Conservation (phyloP, 2,888 invertebrate species). For the Cheilosia impressa region DNA sequence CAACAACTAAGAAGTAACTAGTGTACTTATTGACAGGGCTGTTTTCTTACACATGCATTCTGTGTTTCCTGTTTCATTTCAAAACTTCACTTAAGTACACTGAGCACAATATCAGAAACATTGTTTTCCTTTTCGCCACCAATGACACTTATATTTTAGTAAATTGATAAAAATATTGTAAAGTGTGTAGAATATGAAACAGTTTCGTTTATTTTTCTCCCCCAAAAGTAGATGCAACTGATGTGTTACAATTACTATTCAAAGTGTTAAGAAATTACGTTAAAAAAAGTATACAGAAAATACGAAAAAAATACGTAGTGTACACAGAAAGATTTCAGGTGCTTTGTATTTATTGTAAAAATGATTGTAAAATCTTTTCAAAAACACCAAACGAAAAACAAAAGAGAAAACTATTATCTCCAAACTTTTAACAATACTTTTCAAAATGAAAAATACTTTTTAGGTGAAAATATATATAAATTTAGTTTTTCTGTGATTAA, state of each 20-base stretch:
- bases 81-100: slow-evolving; percentile 12
- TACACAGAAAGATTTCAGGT: slow-evolving; percentile 71
- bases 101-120: slow-evolving; percentile 20
- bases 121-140: slow-evolving; percentile 30
- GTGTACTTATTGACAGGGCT: slow-evolving; percentile 70
- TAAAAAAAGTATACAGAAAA: slow-evolving; percentile 16
- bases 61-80: neutral
- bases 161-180: slow-evolving; percentile 37
- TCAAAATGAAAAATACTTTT: slow-evolving; percentile 42
- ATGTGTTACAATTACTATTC: slow-evolving; percentile 64
- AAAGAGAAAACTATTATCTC: slow-evolving; percentile 48
- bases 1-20: slow-evolving; percentile 43
- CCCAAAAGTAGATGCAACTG: slow-evolving; percentile 48
- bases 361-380: slow-evolving; percentile 47
- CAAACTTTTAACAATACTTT: slow-evolving; percentile 58
- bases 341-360: slow-evolving; percentile 71
- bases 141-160: slow-evolving; percentile 31
- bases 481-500: slow-evolving; percentile 77
- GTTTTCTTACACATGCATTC: slow-evolving; percentile 55
- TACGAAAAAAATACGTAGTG: slow-evolving; percentile 53
- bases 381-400: slow-evolving; percentile 56
- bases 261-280: slow-evolving; percentile 55
- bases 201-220: neutral
- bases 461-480: slow-evolving; percentile 61
- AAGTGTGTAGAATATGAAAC: slow-evolving; percentile 58